phyloP scores from a whole-genome alignment of 92 coral and sea anemone species.

The Porites cylindrica region DNA sequence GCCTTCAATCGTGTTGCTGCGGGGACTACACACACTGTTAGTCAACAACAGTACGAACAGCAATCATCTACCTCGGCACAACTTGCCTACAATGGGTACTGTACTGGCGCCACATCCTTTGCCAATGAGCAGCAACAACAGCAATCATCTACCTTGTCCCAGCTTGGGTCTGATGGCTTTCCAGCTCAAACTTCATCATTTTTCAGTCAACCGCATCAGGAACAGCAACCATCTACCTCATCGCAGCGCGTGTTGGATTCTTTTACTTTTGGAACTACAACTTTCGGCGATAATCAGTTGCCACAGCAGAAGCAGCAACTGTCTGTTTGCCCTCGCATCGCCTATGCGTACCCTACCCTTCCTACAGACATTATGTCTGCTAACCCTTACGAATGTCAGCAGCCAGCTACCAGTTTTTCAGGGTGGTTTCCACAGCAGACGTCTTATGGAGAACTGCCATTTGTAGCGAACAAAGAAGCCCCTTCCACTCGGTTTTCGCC shows the following conservation, averaged over 20 bases:
- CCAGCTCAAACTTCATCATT: conserved; percentile 2
- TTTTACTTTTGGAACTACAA: conserved; percentile 6
- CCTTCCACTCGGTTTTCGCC: no score
- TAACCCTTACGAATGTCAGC: conserved; percentile 11
- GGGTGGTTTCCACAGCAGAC: no score
- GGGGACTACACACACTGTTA: conserved; percentile 16
- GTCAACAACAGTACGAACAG: conserved; percentile 14
- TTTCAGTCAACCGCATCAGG: conserved; percentile 11
- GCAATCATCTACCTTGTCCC: conserved; percentile 22
- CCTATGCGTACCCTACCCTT: conserved; percentile 13
- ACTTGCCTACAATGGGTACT: conserved; percentile 9
- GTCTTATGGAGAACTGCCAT: no score
- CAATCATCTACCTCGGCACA: conserved; percentile 20
- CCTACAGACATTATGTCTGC: conserved; percentile 21
- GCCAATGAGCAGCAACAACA: conserved; percentile 19
- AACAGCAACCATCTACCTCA: conserved; percentile 15
- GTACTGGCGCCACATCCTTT: conserved; percentile 21
- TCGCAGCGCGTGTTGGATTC: conserved; percentile 7
- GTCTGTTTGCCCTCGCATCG: conserved; percentile 10
- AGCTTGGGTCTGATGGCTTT: conserved; percentile 21
- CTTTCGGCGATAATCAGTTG: conserved; percentile 26
- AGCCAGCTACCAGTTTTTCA: background rate
- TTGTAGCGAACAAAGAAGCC: no score
- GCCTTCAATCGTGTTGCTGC: conserved; percentile 17
- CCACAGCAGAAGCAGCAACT: conserved; percentile 18